Evolutionary conservation across 2,113 vertebrate genomes (phyloP), one percentile per base, ranked within the genome.

Genomic region (Neotoma lepida): DNA sequence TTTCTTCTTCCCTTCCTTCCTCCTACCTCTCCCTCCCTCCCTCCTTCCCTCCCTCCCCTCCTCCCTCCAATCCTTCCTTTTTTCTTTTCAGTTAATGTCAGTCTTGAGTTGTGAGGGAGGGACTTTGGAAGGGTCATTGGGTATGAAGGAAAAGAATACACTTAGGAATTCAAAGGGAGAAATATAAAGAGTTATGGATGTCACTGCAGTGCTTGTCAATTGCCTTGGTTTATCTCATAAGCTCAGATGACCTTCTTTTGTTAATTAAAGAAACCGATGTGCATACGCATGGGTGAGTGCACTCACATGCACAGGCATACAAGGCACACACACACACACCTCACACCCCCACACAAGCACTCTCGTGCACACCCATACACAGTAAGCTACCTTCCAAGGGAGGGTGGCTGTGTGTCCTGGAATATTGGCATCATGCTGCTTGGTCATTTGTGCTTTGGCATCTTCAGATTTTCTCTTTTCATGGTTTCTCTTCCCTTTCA

Each of bases 191-290:
- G 9, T 91, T 86, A 73, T 13, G 14, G 3, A 24, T 90, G 17
- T 91, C 84, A 95, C 4, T 39, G 4, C 56, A 84, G 68, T 15
- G 30, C 39, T 41, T 90, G 17, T 24, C 24, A 54, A 2, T 58
- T 89, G 58, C 58, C 20, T 88, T 88, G 6, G 28, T 89, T 95
- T 86, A 78, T 90, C 71, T 86, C 4, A 24, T 93, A 66, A 95
- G 10, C 28, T 58, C 41, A 93, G 20, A 63, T 58, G 39, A 70
- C 90, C 28, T 13, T 28, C 22, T 96, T 56, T 92, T 82, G 71
- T 54, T 86, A 70, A 92, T 88, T 41, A 64, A 64, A 46, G 39
- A 64, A 64, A 26, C 51, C n/a, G 17, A 46, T 46, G 39, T 46
- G 46, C 30, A 51, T 39, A 33, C 6, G 35, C 46, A 51, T 33